A percentile compares a stretch with the other conserved stretches of the same genome.
phyloP scores from a whole-genome alignment of 2,888 invertebrate species.

The Tuta absoluta region DNA sequence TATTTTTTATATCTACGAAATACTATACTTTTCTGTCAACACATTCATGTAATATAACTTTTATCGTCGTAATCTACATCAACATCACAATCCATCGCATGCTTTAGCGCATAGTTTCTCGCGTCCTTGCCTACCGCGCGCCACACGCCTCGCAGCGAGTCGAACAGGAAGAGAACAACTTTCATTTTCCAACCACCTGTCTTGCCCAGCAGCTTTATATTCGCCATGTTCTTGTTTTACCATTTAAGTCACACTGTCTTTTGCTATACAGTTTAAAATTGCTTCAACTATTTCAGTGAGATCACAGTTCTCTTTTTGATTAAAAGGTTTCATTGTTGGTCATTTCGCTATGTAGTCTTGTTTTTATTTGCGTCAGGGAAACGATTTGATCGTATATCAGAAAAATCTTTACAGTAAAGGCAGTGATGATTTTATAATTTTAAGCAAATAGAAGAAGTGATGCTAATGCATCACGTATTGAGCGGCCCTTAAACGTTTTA shows the following conservation, averaged over 20 bases:
- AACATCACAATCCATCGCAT: conserved; percentile 16
- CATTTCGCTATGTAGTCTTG: not conserved
- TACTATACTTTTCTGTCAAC: not conserved
- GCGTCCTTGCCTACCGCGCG: conserved; percentile 38
- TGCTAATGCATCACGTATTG: conserved; percentile 8
- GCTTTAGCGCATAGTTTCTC: conserved; percentile 37
- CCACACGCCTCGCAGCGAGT: conserved; percentile 45
- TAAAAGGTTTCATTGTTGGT: conserved; percentile 2
- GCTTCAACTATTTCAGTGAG: not conserved
- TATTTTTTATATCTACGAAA: not conserved
- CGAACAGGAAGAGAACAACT: conserved; percentile 80
- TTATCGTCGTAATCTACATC: conserved; percentile 9
- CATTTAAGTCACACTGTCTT: not conserved
- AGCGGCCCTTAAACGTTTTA: not conserved
- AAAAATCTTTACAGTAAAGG: not conserved
- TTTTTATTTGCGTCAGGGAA: not conserved
- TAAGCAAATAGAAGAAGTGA: not conserved
- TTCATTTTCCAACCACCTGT: conserved; percentile 80
- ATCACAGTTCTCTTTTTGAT: not conserved
- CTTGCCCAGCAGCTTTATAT: conserved; percentile 52
- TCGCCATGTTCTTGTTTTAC: conserved; percentile 1
- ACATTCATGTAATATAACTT: not conserved
- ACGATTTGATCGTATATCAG: conserved; percentile 2
- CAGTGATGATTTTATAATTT: not conserved
- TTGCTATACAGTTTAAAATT: not conserved